Conservation (phyloP, 1,140 invertebrate species). For the Leptopilina clavipes region DNA sequence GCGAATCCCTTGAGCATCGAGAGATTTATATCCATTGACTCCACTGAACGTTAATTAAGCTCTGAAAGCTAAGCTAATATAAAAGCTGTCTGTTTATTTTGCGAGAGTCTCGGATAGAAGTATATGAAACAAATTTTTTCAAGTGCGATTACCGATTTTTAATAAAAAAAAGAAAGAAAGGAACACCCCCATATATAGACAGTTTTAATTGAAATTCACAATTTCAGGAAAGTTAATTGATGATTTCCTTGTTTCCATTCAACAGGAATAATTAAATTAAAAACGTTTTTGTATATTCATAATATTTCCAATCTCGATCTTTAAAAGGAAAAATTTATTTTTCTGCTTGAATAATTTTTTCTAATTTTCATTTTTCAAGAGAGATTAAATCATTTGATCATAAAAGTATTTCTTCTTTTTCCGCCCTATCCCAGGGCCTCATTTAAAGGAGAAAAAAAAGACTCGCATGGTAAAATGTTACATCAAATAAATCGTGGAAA, state of each 20-base stretch:
- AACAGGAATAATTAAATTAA: too few relatives aligned
- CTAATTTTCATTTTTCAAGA: too few relatives aligned
- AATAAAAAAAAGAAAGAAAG: too few relatives aligned
- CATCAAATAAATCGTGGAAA: neutral
- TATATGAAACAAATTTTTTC: neutral
- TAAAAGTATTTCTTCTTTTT: neutral
- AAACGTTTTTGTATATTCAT: too few relatives aligned
- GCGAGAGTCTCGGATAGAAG: neutral
- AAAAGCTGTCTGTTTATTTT: conserved; percentile 22
- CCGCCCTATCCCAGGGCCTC: neutral
- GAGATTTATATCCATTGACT: conserved; percentile 46
- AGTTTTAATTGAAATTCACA: too few relatives aligned
- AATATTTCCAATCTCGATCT: too few relatives aligned
- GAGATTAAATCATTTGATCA: too few relatives aligned
- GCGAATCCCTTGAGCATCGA: conserved; percentile 39
- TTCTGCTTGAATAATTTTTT: too few relatives aligned
- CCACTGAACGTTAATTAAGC: conserved; percentile 46
- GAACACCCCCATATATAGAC: too few relatives aligned
- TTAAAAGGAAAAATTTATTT: too few relatives aligned
- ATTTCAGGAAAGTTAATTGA: too few relatives aligned
- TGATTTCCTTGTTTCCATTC: too few relatives aligned
- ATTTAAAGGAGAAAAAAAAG: neutral
- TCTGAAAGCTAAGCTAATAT: conserved; percentile 45
- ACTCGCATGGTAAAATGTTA: neutral
- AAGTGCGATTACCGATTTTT: neutral